Conservation (phyloP, 2,888 invertebrate genomes). For the Noctua janthe region DNA sequence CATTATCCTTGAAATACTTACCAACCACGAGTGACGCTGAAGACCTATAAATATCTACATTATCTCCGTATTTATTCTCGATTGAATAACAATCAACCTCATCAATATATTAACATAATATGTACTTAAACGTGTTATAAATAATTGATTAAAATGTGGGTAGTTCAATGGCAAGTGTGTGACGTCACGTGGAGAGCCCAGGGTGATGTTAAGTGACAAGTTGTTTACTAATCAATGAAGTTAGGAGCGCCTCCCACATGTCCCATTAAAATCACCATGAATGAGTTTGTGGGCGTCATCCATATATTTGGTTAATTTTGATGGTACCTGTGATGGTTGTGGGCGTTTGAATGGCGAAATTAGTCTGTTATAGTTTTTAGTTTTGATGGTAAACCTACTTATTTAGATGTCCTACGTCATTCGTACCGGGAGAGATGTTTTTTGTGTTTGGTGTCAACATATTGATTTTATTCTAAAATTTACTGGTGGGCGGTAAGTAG, state of each 20-base stretch:
- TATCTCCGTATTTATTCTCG: conserved; percentile 37
- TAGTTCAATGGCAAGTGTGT: conserved; percentile 40
- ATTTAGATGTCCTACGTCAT: conserved; percentile 5
- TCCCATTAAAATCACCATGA: conserved; percentile 39
- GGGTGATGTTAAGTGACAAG: conserved; percentile 51
- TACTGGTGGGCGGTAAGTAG: not conserved
- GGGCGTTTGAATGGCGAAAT: not conserved
- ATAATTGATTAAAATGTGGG: conserved; percentile 43
- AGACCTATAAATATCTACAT: conserved; percentile 44
- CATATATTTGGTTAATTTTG: conserved; percentile 16
- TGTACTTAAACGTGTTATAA: conserved; percentile 47
- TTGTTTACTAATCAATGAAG: conserved; percentile 55
- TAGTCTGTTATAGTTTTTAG: not conserved
- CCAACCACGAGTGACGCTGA: conserved; percentile 15
- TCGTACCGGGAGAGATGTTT: no score
- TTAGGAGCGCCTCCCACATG: conserved; percentile 30
- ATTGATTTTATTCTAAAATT: not conserved
- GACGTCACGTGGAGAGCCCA: conserved; percentile 44
- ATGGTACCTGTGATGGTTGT: conserved; percentile 26
- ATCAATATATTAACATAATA: conserved; percentile 61
- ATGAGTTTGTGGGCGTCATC: conserved; percentile 38
- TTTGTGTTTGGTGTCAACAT: not conserved
- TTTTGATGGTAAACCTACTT: not conserved
- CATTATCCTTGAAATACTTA: conserved; percentile 26
- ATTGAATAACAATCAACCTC: conserved; percentile 60